Conservation (phyloP, 2,797 vertebrate species). For the Manis crassicaudata region DNA sequence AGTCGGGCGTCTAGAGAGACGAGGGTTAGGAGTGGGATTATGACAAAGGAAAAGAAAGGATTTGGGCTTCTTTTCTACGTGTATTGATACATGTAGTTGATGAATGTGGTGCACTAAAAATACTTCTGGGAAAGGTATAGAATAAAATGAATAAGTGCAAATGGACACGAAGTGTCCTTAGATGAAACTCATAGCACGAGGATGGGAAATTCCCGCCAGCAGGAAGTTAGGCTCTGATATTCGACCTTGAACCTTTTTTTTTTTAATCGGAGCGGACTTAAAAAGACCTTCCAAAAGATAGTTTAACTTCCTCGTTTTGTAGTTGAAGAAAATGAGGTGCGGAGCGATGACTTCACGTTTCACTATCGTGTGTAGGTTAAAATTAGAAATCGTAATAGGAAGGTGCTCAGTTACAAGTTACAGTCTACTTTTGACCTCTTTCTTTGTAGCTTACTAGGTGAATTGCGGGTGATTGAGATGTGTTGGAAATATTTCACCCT, state of each 20-base stretch:
- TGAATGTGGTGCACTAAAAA: background rate
- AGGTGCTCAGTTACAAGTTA: background rate
- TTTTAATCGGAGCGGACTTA: background rate
- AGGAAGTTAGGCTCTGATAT: background rate
- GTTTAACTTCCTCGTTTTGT: slow-evolving; percentile 1
- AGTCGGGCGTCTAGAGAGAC: background rate
- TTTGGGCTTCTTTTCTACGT: background rate
- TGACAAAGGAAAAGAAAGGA: slow-evolving; percentile 46
- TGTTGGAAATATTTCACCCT: background rate
- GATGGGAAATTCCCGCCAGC: slow-evolving; percentile 49
- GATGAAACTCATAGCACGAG: background rate
- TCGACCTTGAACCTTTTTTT: background rate
- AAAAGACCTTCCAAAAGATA: background rate
- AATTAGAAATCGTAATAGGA: background rate
- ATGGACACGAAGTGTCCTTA: background rate
- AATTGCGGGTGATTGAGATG: background rate
- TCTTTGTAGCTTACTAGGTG: background rate
- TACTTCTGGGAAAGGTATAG: background rate
- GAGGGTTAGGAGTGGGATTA: background rate
- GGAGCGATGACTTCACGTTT: background rate
- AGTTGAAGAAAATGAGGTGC: background rate
- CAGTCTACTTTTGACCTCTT: background rate
- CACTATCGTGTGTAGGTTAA: background rate
- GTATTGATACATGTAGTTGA: background rate
- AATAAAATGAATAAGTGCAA: background rate